Evolutionary conservation across 2,113 vertebrate genomes (phyloP).

Genomic region (Prolemur simus): DNA sequence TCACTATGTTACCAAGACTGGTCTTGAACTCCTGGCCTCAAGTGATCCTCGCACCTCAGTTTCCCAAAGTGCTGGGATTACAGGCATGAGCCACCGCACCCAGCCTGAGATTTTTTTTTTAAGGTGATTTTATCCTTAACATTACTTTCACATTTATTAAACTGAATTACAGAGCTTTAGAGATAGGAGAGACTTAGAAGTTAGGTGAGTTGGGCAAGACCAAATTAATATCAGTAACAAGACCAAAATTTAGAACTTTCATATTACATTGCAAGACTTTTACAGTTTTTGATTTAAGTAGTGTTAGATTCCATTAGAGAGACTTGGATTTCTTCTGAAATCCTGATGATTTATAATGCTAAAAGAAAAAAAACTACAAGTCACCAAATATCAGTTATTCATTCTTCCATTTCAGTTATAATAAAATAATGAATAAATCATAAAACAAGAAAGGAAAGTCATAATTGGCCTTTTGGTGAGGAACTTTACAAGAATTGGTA

Average conservation of each 20-base stretch:
- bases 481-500: conserved; percentile 37
- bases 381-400: neutral
- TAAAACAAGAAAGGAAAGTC: conserved; percentile 11
- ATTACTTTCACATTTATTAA: conserved; percentile 11
- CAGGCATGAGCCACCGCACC: no score
- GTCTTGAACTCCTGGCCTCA: no score
- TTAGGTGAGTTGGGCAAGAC: neutral
- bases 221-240: neutral
- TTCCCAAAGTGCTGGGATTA: no score
- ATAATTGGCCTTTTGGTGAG: neutral
- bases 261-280: neutral
- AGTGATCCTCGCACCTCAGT: no score
- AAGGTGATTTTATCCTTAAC: conserved; percentile 27
- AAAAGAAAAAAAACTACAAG: conserved; percentile 14
- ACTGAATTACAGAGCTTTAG: conserved; percentile 20
- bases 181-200: neutral
- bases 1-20: no score
- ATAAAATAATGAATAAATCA: conserved; percentile 51
- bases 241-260: conserved; percentile 42
- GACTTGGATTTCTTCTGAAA: neutral
- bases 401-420: conserved; percentile 18
- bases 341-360: neutral
- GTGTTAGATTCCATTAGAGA: neutral
- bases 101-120: neutral
- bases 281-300: neutral